These are phyloP conservation scores for Gallinago nigripennis DNA, from an alignment of 2,797 vertebrate genomes.

Conservation along the genomic window DNA sequence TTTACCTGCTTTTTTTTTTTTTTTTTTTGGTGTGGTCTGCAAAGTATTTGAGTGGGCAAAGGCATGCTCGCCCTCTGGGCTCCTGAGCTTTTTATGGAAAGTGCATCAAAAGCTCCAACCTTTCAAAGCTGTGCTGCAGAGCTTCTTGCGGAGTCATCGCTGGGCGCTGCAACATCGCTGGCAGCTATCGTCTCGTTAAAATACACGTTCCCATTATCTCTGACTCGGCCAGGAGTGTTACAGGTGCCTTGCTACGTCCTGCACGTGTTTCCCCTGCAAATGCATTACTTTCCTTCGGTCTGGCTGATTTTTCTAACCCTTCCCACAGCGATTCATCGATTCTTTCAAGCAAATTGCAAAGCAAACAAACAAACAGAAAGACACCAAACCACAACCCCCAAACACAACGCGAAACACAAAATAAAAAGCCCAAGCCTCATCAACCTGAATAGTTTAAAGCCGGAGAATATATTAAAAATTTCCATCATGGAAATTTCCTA, in stretches of 20 bases:
- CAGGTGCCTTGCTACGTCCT: conserved; percentile 29
- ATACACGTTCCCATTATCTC: conserved; percentile 26
- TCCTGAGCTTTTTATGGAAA: neutral
- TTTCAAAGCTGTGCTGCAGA: conserved; percentile 43
- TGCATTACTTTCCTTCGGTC: conserved; percentile 25
- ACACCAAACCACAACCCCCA: conserved; percentile 47
- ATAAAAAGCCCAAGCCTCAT: conserved; percentile 43
- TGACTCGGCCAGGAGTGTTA: neutral
- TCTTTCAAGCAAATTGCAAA: conserved; percentile 32
- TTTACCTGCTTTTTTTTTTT: neutral
- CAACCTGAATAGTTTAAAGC: conserved; percentile 71
- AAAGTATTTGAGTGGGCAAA: neutral
- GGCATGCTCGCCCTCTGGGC: neutral
- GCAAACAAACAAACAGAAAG: conserved; percentile 67
- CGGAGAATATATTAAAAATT: conserved; percentile 77
- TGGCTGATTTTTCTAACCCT: conserved; percentile 40
- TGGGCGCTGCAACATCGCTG: conserved; percentile 1
- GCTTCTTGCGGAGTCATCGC: conserved; percentile 34
- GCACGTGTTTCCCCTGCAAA: conserved; percentile 58
- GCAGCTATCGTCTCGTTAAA: neutral
- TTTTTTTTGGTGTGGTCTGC: neutral
- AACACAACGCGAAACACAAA: neutral
- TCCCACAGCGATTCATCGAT: conserved; percentile 64
- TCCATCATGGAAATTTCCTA: conserved; percentile 82
- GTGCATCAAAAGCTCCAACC: conserved; percentile 30